Base-by-base conservation (phyloP, 2,113 vertebrate species). In the Spheniscus mendiculus region DNA sequence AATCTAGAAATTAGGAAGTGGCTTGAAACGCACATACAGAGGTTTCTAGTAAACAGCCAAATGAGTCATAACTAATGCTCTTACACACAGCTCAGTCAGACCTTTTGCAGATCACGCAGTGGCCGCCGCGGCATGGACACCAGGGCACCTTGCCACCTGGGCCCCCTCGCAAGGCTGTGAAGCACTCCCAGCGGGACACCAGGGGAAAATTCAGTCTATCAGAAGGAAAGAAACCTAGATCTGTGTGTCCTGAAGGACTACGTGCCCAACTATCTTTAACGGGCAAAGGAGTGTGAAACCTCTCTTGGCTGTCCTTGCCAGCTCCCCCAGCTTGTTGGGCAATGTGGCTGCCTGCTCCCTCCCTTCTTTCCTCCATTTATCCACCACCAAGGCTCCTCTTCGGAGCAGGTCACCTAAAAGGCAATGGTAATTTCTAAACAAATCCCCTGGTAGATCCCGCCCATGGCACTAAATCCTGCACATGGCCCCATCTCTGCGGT, bases 111-210 rank as follows among this genome's bases (percentile, higher is more conserved):
- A 78, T 36, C 56, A 50, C n/a, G 9, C 58, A 15, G 53, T 2
- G 5, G 53, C 34, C 0, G 0, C 62, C 0, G 0, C 26, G 25
- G 50, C 45, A 49, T 0, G 3, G n/a, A 73, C 59, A 82, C 38
- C 34, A 27, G 26, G 36, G 47, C 66, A 62, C 58, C 76, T 56
- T 36, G 72, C 40, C 63, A 69, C 27, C 15, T 1, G 5, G 36
- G 25, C 9, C 55, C 16, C 56, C 19, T 53, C 0, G 0, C 26
- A 74, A n/a, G 67, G 50, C 63, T 71, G 18, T n/a, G 42, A 77
- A 77, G 63, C 25, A 32, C 26, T 73, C 63, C 71, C 3, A 12
- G 71, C 20, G 62, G 45, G 12, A 77, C 23, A 36, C 14, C 4
- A 23, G 38, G 25, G 32, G 19, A 45, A 92, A 93, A 90, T 29